These are phyloP conservation scores for Labroides dimidiatus DNA, from an alignment of 2,797 vertebrate species.

Conservation along the genomic window DNA sequence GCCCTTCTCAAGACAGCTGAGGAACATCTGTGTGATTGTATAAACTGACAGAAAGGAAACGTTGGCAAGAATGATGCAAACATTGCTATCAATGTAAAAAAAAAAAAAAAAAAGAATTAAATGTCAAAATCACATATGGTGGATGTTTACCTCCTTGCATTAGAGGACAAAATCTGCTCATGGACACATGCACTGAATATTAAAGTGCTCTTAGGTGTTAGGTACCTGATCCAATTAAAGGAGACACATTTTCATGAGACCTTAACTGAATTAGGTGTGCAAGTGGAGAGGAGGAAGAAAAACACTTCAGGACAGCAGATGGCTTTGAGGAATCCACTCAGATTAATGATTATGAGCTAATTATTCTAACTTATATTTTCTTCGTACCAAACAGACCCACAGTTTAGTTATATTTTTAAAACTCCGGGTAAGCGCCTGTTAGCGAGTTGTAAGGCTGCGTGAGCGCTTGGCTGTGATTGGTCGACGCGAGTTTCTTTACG, in stretches of 20 bases:
- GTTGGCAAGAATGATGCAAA: not conserved
- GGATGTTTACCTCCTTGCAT: not conserved
- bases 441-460: too few relatives aligned
- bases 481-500: too few relatives aligned
- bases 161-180: not conserved
- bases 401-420: too few relatives aligned
- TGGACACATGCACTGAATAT: conserved; percentile 1
- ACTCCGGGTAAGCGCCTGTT: too few relatives aligned
- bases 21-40: not conserved
- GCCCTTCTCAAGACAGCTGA: not conserved
- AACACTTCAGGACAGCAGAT: not conserved
- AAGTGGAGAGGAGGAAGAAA: not conserved
- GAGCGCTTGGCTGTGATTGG: too few relatives aligned
- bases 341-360: not conserved
- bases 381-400: too few relatives aligned
- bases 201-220: not conserved
- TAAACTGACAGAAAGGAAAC: not conserved
- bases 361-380: not conserved
- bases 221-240: not conserved
- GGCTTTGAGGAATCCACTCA: not conserved
- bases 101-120: too few relatives aligned
- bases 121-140: not conserved
- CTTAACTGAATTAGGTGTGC: conserved; percentile 20
- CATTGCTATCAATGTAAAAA: not conserved
- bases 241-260: not conserved